Conservation (phyloP, 2,888 invertebrate genomes). For the Eristalinus aeneus region DNA sequence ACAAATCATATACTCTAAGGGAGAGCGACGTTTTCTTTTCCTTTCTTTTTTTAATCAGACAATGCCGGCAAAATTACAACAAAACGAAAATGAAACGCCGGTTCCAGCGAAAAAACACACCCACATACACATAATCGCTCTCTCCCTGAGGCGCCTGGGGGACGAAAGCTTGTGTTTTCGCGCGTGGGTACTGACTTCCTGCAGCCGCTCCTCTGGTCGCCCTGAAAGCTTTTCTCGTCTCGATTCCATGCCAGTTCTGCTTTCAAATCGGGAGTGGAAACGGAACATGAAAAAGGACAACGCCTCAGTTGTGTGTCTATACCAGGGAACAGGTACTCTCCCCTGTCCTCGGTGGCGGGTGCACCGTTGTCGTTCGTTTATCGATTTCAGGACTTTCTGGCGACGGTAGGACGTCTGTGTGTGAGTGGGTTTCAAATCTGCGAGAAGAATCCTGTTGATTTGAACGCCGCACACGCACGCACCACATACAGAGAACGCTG, state of each 20-base stretch:
- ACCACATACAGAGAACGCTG: background rate
- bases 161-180: background rate
- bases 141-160: background rate
- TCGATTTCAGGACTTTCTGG: constrained; percentile 36
- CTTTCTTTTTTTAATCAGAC: constrained; percentile 44
- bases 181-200: background rate
- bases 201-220: background rate
- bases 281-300: constrained; percentile 69
- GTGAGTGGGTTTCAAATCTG: background rate
- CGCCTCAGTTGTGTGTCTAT: constrained; percentile 67
- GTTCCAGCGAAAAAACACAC: background rate
- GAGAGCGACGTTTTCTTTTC: background rate
- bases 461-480: background rate
- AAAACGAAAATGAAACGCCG: constrained; percentile 15
- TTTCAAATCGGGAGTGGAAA: background rate
- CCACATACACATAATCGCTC: background rate
- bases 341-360: no score
- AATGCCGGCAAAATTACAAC: constrained; percentile 55
- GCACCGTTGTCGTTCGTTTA: constrained; percentile 30
- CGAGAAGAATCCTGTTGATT: constrained; percentile 60
- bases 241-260: background rate
- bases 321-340: constrained; percentile 32
- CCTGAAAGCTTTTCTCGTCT: constrained; percentile 19
- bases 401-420: background rate
- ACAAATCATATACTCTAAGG: background rate